Conservation (phyloP, 2,113 vertebrate genomes). For the Alligator sinensis region DNA sequence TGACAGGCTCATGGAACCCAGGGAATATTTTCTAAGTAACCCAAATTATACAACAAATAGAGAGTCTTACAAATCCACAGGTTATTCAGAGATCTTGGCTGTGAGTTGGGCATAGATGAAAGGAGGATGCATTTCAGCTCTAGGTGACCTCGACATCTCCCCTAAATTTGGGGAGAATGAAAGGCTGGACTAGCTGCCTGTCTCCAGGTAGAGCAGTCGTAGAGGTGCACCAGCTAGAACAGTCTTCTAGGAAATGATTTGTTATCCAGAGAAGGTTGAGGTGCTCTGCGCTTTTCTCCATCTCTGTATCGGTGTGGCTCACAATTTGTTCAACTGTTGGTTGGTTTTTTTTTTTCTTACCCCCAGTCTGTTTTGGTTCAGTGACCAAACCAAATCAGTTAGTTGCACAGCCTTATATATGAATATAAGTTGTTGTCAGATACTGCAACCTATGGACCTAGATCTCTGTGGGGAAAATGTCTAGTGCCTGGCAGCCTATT, state of each 20-base stretch:
- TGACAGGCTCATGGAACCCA: neutral
- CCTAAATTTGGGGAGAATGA: accelerated
- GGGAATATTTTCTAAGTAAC: neutral
- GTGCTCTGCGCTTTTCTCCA: neutral
- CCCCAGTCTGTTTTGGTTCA: neutral
- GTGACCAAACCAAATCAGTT: neutral
- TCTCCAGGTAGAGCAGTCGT: neutral
- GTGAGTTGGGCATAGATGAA: neutral
- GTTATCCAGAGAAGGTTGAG: neutral
- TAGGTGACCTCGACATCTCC: conserved; percentile 1
- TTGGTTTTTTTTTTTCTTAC: neutral
- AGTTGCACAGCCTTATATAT: neutral
- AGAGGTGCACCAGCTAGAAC: neutral
- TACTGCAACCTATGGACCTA: neutral
- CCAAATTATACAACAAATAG: neutral
- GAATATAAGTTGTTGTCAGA: neutral
- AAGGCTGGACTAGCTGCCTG: neutral
- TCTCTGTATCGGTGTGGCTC: neutral
- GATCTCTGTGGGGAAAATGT: neutral
- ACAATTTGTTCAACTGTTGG: neutral
- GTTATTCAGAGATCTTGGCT: neutral
- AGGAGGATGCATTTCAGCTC: neutral
- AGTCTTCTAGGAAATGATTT: conserved; percentile 5
- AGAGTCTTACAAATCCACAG: neutral
- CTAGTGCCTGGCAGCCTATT: neutral